Evolutionary conservation across 2,113 vertebrate genomes (phyloP).

Genomic region (Pholis gunnellus): DNA sequence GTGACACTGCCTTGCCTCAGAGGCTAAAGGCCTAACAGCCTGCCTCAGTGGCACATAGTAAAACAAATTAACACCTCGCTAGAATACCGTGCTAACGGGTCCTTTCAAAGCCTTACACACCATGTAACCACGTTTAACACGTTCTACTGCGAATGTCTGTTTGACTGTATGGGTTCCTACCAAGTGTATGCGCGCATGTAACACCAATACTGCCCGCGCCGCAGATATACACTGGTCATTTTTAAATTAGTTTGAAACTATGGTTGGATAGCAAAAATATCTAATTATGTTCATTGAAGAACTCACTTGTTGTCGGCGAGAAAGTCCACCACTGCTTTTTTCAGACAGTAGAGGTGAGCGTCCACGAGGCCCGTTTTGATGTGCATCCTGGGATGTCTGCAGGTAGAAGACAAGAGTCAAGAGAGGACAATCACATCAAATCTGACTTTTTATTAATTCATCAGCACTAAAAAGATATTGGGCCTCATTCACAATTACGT

Average conservation of each 20-base stretch:
- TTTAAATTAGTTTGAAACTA: not conserved
- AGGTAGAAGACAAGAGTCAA: slow-evolving; percentile 21
- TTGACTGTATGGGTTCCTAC: slow-evolving; percentile 1
- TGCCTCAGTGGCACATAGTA: slow-evolving; percentile 81
- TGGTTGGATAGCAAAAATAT: not conserved
- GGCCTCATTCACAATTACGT: not conserved
- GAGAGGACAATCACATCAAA: not conserved
- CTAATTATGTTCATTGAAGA: not conserved
- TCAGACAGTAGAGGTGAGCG: slow-evolving; percentile 98
- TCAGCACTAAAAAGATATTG: not conserved
- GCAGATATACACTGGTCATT: not conserved
- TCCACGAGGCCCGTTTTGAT: slow-evolving; percentile 96
- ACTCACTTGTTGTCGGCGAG: slow-evolving; percentile 93
- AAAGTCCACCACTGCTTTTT: slow-evolving; percentile 96
- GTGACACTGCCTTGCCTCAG: slow-evolving; percentile 52
- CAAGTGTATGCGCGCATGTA: not conserved
- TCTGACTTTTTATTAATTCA: not conserved
- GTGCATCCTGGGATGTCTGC: slow-evolving; percentile 93
- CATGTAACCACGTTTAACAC: slow-evolving; percentile 67
- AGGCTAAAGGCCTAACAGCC: slow-evolving; percentile 78
- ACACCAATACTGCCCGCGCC: not conserved
- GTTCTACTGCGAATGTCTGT: slow-evolving; percentile 40
- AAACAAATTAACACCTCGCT: slow-evolving; percentile 83
- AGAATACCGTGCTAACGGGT: slow-evolving; percentile 70
- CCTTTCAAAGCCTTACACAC: slow-evolving; percentile 70